phyloP scores from a whole-genome alignment of 2,113 vertebrate species.

The Hypocryptadius cinnamomeus region DNA sequence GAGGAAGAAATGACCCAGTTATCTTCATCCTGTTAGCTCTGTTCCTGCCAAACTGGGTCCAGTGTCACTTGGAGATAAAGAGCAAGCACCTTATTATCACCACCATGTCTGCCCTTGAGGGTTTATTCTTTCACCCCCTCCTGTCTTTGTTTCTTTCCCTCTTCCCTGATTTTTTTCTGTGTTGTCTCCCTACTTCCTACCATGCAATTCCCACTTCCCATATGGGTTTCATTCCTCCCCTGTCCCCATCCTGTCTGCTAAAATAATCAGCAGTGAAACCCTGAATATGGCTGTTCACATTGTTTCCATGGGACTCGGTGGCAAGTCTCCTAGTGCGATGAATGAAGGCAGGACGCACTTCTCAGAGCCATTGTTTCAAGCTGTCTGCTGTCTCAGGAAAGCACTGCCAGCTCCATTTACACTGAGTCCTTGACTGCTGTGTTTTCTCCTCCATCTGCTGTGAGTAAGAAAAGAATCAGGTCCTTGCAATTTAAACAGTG shows the following conservation, averaged over 20 bases:
- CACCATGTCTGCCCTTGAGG: conserved; percentile 46
- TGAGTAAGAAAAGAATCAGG: not conserved
- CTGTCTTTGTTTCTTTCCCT: conserved; percentile 53
- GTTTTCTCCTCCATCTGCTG: not conserved
- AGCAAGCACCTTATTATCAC: conserved; percentile 41
- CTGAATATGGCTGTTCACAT: conserved; percentile 50
- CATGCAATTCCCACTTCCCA: conserved; percentile 59
- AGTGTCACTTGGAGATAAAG: conserved; percentile 44
- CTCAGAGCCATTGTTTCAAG: conserved; percentile 48
- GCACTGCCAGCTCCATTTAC: not conserved
- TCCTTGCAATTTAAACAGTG: not conserved
- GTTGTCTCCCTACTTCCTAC: conserved; percentile 60
- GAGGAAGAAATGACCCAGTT: conserved; percentile 39
- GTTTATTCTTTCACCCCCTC: conserved; percentile 44
- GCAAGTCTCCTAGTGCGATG: conserved; percentile 44
- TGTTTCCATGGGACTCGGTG: conserved; percentile 37
- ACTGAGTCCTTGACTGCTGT: not conserved
- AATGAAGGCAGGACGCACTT: conserved; percentile 53
- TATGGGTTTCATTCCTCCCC: conserved; percentile 47
- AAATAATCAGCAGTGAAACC: conserved; percentile 56
- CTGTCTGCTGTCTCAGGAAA: conserved; percentile 47
- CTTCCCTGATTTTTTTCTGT: conserved; percentile 35
- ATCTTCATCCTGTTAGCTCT: conserved; percentile 58
- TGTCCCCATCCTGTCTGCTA: conserved; percentile 62
- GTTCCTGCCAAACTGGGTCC: not conserved